Evolutionary conservation across 2,113 vertebrate species (phyloP), one percentile per base, ranked within the genome.

Genomic region (Dicentrarchus labrax): DNA sequence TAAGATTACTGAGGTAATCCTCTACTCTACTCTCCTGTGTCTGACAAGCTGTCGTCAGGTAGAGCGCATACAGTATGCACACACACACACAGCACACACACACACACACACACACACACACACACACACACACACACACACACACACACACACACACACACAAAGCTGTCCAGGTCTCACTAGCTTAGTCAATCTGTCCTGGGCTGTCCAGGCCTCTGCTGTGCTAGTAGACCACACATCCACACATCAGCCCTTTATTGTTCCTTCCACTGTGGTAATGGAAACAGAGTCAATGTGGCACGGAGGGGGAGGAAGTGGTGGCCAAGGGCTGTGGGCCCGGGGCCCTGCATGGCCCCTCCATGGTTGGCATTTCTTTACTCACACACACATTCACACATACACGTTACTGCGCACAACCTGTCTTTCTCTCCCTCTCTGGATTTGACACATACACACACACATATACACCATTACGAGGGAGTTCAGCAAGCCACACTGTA

Each of bases 181-280:
- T 65, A 72, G 88, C 79, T 79, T 45, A 71, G 85, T 76, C 82
- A 85, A 71, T 82, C 83, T 86, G 84, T 89, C 86, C 84, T 53
- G 72, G 48, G 51, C 76, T 70, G 76, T 89, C 89, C 85, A 69
- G 79, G 81, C 82, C 79, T 79, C 78, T 84, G 85, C 82, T 89
- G 86, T 73, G 75, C 86, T 60, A 82, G 89, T 48, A 80, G 93
- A 95, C 94, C 94, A 94, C 94, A 94, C 89, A 91, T 93, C 91
- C 92, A 93, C 91, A 92, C 92, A 93, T 88, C 86, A 91, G 91
- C 86, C 66, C 80, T 95, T 95, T 95, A 94, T 93, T 95, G 94
- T 95, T 95, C 90, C 92, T 95, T 95, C 93, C 95, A 94, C 92
- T 93, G 92, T 86, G 88, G 93, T 95, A 94, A 95, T 95, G 95